These are phyloP conservation scores for Adelges cooleyi DNA, from an alignment of 1,140 invertebrate genomes.

Conservation along the genomic window DNA sequence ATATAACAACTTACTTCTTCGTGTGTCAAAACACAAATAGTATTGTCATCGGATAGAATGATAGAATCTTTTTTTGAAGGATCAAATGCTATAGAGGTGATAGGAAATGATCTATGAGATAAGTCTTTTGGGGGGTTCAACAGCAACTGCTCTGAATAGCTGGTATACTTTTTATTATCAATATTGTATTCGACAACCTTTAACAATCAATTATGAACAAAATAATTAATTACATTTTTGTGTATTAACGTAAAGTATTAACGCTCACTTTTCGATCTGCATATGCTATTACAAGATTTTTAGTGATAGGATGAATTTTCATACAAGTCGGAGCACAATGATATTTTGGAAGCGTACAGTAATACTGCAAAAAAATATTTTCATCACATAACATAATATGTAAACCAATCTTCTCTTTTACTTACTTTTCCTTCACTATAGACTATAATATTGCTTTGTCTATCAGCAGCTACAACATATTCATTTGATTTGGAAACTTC, in stretches of 20 bases:
- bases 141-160: slow-evolving; percentile 44
- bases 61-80: slow-evolving; percentile 45
- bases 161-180: slow-evolving; percentile 42
- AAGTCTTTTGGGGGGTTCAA: slow-evolving; percentile 40
- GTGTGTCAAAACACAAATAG: slow-evolving; percentile 51
- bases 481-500: slow-evolving; percentile 45
- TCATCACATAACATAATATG: not conserved
- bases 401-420: not conserved
- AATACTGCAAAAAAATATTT: slow-evolving; percentile 35
- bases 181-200: slow-evolving; percentile 60
- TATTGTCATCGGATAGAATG: slow-evolving; percentile 51
- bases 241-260: not conserved
- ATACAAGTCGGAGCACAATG: slow-evolving; percentile 51
- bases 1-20: slow-evolving; percentile 38
- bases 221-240: no score
- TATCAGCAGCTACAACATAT: slow-evolving; percentile 51
- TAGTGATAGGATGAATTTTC: slow-evolving; percentile 44
- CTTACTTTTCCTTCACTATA: slow-evolving; percentile 42
- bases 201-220: slow-evolving; percentile 37
- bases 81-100: slow-evolving; percentile 48
- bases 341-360: slow-evolving; percentile 52
- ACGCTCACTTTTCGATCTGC: slow-evolving; percentile 54
- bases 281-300: slow-evolving; percentile 53
- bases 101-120: slow-evolving; percentile 40
- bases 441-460: slow-evolving; percentile 46